Conservation (phyloP, 2,113 vertebrate species). For the Lipophrys pholis region DNA sequence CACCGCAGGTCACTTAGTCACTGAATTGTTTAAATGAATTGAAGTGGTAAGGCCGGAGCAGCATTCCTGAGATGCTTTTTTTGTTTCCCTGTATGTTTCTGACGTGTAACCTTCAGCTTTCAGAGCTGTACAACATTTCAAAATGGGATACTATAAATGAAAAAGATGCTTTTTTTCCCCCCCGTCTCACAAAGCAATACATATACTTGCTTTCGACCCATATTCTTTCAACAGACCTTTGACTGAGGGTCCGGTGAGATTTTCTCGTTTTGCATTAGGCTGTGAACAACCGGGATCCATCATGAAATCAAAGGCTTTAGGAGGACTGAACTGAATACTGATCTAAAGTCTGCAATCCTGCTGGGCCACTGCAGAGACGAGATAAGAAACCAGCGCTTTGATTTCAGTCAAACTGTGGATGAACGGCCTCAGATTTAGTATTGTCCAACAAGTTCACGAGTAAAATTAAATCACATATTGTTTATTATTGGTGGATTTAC, state of each 20-base stretch:
- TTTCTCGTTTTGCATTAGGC: conserved; percentile 74
- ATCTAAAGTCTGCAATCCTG: conserved; percentile 72
- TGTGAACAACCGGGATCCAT: conserved; percentile 77
- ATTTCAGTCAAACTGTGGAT: conserved; percentile 38
- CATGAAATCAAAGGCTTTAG: conserved; percentile 81
- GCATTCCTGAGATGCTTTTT: conserved; percentile 62
- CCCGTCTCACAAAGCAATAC: background rate
- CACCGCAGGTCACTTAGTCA: conserved; percentile 72
- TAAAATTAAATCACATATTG: conserved; percentile 1
- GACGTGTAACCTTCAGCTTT: conserved; percentile 19
- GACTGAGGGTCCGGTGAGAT: conserved; percentile 65
- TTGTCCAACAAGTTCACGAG: conserved; percentile 2
- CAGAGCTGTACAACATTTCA: conserved; percentile 24
- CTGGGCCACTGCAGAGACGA: conserved; percentile 68
- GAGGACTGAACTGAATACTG: conserved; percentile 79
- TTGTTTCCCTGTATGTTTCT: conserved; percentile 39
- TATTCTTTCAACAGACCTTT: conserved; percentile 66
- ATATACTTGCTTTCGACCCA: conserved; percentile 43
- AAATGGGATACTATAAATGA: conserved; percentile 36
- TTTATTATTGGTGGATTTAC: conserved; percentile 14
- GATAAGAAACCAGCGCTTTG: conserved; percentile 59
- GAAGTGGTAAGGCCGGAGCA: conserved; percentile 52
- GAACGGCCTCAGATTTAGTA: conserved; percentile 7
- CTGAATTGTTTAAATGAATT: conserved; percentile 68
- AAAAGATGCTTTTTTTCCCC: conserved; percentile 14